Conservation (phyloP, 1,140 invertebrate species). For the Marisa cornuarietis region DNA sequence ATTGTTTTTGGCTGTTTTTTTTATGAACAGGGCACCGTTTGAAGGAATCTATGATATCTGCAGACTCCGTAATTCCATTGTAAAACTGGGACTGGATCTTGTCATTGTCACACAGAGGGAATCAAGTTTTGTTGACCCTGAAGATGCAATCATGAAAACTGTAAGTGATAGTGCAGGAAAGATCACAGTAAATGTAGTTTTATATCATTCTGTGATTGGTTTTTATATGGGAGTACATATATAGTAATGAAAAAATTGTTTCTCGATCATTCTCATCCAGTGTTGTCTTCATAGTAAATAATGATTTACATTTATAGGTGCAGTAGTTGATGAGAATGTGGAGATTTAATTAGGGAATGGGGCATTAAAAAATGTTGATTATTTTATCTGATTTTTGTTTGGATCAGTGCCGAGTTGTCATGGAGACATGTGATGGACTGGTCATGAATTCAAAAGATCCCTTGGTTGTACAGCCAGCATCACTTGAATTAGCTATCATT, state of each 20-base stretch:
- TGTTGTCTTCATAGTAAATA: too few species aligned
- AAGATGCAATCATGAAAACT: conserved; percentile 68
- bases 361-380: too few species aligned
- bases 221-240: too few species aligned
- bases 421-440: conserved; percentile 84
- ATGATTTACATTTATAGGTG: too few species aligned
- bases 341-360: too few species aligned
- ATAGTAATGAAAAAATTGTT: too few species aligned
- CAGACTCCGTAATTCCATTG: conserved; percentile 75
- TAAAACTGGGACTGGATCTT: conserved; percentile 84
- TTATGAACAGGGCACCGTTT: conserved; percentile 73
- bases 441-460: conserved; percentile 88
- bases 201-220: too few species aligned
- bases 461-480: conserved; percentile 86
- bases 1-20: background rate
- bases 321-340: too few species aligned
- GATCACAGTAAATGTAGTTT: too few species aligned
- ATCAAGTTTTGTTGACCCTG: conserved; percentile 68
- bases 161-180: conserved; percentile 42
- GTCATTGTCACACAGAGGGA: conserved; percentile 87
- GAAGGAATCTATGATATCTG: conserved; percentile 76
- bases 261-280: too few species aligned
- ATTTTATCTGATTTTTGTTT: conserved; percentile 12
- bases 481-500: conserved; percentile 84
- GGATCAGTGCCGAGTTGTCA: conserved; percentile 74